Percentiles rank a stretch among this genome's conserved stretches.
Conservation (phyloP, 2,113 vertebrate genomes). For the Grantiella picta region DNA sequence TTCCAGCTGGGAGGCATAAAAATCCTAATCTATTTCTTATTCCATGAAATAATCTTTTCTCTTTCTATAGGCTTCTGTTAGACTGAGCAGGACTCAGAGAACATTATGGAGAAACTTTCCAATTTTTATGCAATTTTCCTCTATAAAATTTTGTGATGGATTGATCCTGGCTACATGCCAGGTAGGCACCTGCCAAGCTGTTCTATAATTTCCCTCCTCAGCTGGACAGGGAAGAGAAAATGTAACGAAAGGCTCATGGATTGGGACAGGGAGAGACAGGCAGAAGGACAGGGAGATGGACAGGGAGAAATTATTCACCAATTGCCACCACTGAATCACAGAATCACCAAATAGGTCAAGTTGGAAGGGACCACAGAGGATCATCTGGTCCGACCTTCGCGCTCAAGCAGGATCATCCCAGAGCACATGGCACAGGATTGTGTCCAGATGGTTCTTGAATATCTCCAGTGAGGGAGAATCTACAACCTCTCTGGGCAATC, state of each 20-base stretch:
- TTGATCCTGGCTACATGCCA: neutral
- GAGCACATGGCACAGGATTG: neutral
- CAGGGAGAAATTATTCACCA: neutral
- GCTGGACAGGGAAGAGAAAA: neutral
- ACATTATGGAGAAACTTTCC: neutral
- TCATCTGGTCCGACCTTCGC: neutral
- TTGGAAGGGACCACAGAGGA: neutral
- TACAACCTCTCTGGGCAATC: neutral
- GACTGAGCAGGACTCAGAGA: neutral
- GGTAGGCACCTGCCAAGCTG: neutral
- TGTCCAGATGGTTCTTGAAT: neutral
- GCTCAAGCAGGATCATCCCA: neutral
- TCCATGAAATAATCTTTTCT: neutral
- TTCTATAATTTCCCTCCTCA: neutral
- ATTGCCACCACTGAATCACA: accelerated
- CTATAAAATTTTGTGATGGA: neutral
- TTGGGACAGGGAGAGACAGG: too few relatives aligned
- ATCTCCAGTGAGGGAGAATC: too few relatives aligned
- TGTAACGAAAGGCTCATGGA: accelerated
- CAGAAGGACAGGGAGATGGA: neutral
- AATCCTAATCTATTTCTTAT: neutral
- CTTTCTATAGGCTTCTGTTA: neutral
- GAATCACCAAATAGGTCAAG: accelerated
- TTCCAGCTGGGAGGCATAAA: neutral
- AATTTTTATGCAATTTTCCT: neutral